Conservation (phyloP, 2,113 vertebrate species). For the Gymnorhina tibicen region DNA sequence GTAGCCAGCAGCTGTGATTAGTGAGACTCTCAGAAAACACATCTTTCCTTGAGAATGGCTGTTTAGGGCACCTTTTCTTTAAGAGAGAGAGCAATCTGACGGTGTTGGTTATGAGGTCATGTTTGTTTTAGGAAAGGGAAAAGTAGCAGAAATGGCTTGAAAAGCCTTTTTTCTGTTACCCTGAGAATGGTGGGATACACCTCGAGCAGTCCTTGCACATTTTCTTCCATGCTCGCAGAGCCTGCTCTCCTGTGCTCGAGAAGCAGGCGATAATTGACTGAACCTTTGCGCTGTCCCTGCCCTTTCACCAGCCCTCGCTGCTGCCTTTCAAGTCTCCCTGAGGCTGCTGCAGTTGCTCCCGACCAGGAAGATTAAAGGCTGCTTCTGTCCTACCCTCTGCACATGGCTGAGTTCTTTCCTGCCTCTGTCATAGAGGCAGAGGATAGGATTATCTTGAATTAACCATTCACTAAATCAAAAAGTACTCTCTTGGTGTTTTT, state of each 20-base stretch:
- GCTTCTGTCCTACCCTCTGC: background rate
- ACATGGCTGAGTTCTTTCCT: background rate
- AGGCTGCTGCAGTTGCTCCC: background rate
- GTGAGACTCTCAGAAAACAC: background rate
- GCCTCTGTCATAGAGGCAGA: background rate
- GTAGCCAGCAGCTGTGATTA: background rate
- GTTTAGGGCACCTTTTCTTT: background rate
- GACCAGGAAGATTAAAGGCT: background rate
- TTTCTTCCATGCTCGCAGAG: background rate
- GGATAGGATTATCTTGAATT: background rate
- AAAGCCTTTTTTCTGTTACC: background rate
- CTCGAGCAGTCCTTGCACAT: background rate
- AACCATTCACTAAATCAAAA: background rate
- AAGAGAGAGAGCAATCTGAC: background rate
- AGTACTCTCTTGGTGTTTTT: background rate
- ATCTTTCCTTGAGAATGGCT: background rate
- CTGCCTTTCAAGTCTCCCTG: background rate
- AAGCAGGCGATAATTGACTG: background rate
- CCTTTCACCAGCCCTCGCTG: background rate
- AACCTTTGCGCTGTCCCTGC: background rate
- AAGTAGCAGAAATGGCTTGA: background rate
- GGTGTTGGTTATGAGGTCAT: background rate
- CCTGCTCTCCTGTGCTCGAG: background rate
- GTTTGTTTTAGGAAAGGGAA: background rate
- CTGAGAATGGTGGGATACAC: background rate